Conservation (phyloP, 2,888 invertebrate species). For the Cacoxenus indagator region DNA sequence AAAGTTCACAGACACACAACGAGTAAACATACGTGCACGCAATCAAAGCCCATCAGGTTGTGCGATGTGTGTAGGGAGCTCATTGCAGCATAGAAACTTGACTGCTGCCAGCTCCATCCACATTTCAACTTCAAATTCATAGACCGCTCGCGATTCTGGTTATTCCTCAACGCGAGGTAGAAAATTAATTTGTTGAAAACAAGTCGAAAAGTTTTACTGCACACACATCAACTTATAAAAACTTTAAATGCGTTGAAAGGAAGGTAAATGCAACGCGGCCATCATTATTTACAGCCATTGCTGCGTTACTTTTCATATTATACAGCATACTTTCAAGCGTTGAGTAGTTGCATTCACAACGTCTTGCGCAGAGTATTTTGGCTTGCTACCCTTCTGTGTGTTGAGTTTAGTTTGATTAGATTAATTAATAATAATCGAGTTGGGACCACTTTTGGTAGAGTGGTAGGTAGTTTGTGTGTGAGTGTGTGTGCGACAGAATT, state of each 20-base stretch:
- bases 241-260: neutral
- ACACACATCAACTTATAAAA: slow-evolving; percentile 2
- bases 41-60: neutral
- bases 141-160: neutral
- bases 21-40: slow-evolving; percentile 1
- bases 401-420: slow-evolving; percentile 33
- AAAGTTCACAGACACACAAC: slow-evolving; percentile 44
- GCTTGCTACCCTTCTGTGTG: neutral
- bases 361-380: slow-evolving; percentile 20
- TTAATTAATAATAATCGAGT: slow-evolving; percentile 45
- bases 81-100: neutral
- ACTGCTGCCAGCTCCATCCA: neutral
- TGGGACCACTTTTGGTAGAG: neutral
- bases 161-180: slow-evolving; percentile 32
- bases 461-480: neutral
- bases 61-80: neutral
- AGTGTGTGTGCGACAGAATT: neutral
- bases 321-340: slow-evolving; percentile 29
- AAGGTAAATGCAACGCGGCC: neutral
- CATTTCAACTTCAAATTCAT: neutral
- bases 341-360: slow-evolving; percentile 23
- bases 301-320: neutral
- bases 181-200: slow-evolving; percentile 65
- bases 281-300: neutral
- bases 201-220: slow-evolving; percentile 54